Base-by-base conservation (phyloP, 2,888 invertebrate species). In the Watsonalla binaria region DNA sequence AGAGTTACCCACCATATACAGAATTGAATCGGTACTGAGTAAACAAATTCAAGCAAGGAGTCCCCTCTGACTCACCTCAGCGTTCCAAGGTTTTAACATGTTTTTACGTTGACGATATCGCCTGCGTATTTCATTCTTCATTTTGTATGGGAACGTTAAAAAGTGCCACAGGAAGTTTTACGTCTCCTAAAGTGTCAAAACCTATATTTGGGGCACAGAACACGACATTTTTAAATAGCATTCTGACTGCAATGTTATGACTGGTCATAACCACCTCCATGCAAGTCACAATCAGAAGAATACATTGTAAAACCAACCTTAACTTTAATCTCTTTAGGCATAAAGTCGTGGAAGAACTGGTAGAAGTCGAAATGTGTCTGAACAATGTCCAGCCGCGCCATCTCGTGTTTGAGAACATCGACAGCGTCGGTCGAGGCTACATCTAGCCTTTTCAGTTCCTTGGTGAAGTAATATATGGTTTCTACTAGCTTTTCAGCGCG, bases 361-460 rank as follows among this genome's bases (percentile, higher is more conserved):
- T 89, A 86, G 67, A 90, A 90, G 2, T 90, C 86, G 51, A 71
- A 76, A 65, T 90, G 89, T 0, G 89, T 90, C 6, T 52, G 68
- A 4, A 88, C 81, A 2, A 90, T 47, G 6, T 74, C 54, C 0
- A 88, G 70, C 0, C 84, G 61, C 47, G 90, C 90, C 76, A 90
- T 75, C 59, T 88, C 87, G 0, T 60, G 67, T 47, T 86, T 84
- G 11, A 90, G 73, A 0, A 57, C 68, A 6, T 75, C 65, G 0
- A 84, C 76, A 0, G 75, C 62, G 15, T 65, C 68, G 0, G 57
- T 2, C 0, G 79, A 63, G 0, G 84, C 86, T 0, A 62, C 64
- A 2, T 62, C 52, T 5, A 58, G 67, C 0, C 80, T 66, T 0
- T 77, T 74, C 0, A 76, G 24, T 0, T 76, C 72, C 6, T 78